Percentiles rank a stretch among this genome's conserved stretches.
Conservation (phyloP, 2,113 vertebrate genomes). For the Porphyrio hochstetteri region DNA sequence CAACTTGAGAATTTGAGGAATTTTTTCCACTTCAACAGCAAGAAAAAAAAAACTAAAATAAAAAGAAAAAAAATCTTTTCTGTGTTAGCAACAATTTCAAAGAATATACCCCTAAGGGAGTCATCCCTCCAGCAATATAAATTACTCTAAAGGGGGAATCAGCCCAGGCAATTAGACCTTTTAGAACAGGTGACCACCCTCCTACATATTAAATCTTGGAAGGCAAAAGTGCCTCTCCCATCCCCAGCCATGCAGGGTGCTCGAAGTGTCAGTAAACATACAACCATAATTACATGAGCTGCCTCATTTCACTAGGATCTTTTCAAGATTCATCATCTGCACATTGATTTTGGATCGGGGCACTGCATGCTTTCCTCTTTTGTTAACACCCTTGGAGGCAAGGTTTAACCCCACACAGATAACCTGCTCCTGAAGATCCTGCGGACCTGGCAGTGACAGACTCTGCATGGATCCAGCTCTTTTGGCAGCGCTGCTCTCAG, state of each 20-base stretch:
- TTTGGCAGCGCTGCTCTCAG: fast-evolving
- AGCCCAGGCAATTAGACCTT: slow-evolving; percentile 40
- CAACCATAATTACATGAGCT: neutral
- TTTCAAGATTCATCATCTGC: neutral
- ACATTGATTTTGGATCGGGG: neutral
- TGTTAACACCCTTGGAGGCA: neutral
- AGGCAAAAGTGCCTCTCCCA: neutral
- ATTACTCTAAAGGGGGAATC: slow-evolving; percentile 27
- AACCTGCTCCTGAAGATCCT: neutral
- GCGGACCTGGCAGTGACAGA: neutral
- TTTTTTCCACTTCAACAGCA: neutral
- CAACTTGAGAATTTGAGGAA: neutral
- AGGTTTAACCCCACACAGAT: neutral
- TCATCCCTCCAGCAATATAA: slow-evolving; percentile 2
- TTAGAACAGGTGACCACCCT: slow-evolving; percentile 17
- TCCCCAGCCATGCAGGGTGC: neutral
- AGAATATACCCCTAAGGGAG: neutral
- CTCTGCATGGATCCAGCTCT: neutral
- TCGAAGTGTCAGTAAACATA: neutral
- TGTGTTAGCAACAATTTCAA: neutral
- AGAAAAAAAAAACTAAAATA: neutral
- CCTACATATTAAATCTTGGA: neutral
- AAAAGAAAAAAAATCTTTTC: neutral
- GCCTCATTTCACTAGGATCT: neutral
- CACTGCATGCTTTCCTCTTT: neutral